Base-by-base conservation (phyloP, 2,888 invertebrate genomes). In the Hetaerina titia region DNA sequence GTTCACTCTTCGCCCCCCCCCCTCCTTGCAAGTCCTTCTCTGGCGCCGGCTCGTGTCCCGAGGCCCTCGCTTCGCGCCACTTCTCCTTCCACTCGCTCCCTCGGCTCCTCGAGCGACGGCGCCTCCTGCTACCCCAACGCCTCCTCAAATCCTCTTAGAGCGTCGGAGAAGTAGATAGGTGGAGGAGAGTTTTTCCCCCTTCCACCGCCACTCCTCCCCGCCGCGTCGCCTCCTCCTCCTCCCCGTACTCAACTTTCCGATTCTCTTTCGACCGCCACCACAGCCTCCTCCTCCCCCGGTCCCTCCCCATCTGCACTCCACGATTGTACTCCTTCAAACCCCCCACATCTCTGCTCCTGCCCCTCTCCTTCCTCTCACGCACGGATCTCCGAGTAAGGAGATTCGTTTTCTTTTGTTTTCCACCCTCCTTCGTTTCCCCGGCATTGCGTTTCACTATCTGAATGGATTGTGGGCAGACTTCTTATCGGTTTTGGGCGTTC, bases 81-180 rank as follows among this genome's bases (percentile, higher is more conserved):
- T 22, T 13, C 13, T 22, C 17, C 19, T 81, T 31, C 81, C 81
- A 25, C 69, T n/a, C 31, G 81, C 13, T 31, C 25, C 81, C 69
- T n/a, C 31, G 31, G 31, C 81, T 25, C 81, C 81, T 31, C 25
- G 81, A 45, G 45, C 45, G 45, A 45, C 45, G 45, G 45, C 45
- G 45, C 45, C 45, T 45, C 45, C 45, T 45, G 45, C 45, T 45
- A 45, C 45, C 45, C 45, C 45, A 45, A 45, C 81, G 81, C 31
- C 81, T 81, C 81, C 81, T 81, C 81, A 6, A 81, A 81, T 81
- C 81, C 81, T 81, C 81, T 81, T 81, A 81, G 45, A 45, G 45
- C 31, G 81, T 6, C 2, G 22, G 69, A 19, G 22, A 69, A 11
- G n/a, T 19, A 8, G 69, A 19, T 2, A 69, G 13, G n/a, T 19